Evolutionary conservation across 2,888 invertebrate species (phyloP).

Genomic region (Cosmia pyralina): DNA sequence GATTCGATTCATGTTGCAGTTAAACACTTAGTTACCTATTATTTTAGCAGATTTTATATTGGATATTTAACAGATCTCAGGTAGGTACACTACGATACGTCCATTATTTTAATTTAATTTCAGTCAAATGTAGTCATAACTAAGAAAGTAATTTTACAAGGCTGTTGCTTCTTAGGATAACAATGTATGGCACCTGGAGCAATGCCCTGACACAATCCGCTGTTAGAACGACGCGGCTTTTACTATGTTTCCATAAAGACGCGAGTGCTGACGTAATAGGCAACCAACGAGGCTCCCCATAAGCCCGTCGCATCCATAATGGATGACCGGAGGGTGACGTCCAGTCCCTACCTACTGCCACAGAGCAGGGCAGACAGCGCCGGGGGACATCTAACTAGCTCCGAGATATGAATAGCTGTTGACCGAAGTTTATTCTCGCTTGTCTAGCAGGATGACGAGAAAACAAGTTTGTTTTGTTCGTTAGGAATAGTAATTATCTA

Average conservation of each 20-base stretch:
- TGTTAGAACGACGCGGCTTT: not conserved
- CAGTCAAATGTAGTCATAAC: not conserved
- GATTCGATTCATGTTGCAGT: no score
- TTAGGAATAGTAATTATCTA: no score
- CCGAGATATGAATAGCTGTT: not conserved
- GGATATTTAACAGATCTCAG: not conserved
- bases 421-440: not conserved
- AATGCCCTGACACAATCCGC: not conserved
- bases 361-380: slow-evolving; percentile 24
- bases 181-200: not conserved
- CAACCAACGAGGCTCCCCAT: slow-evolving; percentile 33
- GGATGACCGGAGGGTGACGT: slow-evolving; percentile 29
- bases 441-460: not conserved
- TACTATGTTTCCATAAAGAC: not conserved
- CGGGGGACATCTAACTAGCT: slow-evolving; percentile 38
- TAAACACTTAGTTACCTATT: no score
- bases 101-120: not conserved
- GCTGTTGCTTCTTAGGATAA: not conserved
- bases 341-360: not conserved
- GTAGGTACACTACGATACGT: no score
- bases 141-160: not conserved
- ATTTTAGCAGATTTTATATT: not conserved
- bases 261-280: slow-evolving; percentile 15
- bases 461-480: not conserved
- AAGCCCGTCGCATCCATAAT: slow-evolving; percentile 37